Percentiles rank a stretch among this genome's conserved stretches.
phyloP scores from a whole-genome alignment of 2,888 invertebrate genomes.

The Tipula lateralis region DNA sequence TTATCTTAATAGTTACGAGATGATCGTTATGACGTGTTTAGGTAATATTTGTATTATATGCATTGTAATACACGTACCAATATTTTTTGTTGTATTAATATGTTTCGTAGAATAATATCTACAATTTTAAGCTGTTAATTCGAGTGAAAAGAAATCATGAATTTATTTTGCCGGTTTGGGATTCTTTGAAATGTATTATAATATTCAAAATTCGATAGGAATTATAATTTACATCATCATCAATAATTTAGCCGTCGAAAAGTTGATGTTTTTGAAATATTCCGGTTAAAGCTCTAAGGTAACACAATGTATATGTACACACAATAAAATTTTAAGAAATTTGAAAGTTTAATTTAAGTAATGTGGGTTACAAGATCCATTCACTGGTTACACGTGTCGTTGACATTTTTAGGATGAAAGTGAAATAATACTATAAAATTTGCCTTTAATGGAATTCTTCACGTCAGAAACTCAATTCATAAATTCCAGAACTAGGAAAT shows the following conservation, averaged over 20 bases:
- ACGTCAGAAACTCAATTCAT: too few species aligned
- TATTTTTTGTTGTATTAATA: neutral
- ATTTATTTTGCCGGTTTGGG: neutral
- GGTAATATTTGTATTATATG: neutral
- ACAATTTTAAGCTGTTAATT: neutral
- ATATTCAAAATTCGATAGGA: neutral
- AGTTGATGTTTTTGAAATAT: neutral
- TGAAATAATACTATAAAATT: too few species aligned
- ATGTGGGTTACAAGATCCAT: neutral
- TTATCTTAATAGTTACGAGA: neutral
- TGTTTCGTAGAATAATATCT: neutral
- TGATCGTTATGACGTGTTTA: neutral
- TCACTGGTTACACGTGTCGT: too few species aligned
- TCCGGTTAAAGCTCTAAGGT: neutral
- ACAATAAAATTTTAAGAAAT: neutral
- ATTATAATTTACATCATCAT: neutral
- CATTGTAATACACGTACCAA: neutral
- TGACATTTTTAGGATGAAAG: too few species aligned
- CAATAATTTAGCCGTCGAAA: neutral
- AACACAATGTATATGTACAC: neutral
- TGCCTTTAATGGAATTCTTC: too few species aligned
- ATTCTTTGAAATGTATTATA: neutral
- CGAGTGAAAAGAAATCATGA: neutral
- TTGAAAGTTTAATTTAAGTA: neutral
- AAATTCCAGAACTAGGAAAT: too few species aligned